phyloP scores from a whole-genome alignment of 1,140 invertebrate genomes.

The Holcopasites calliopsidis region DNA sequence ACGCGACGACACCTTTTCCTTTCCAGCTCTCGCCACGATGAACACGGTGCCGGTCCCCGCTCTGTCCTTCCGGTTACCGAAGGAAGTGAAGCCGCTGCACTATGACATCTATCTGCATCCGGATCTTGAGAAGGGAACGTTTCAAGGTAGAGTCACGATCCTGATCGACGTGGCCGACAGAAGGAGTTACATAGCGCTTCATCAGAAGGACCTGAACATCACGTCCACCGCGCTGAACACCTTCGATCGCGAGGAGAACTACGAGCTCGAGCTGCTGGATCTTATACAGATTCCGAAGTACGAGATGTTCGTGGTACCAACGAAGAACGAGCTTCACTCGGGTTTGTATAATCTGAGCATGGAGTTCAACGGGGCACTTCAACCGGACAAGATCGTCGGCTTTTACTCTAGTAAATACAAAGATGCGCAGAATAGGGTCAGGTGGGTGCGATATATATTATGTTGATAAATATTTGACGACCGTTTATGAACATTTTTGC shows the following conservation, averaged over 20 bases:
- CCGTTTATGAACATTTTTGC: too few relatives aligned
- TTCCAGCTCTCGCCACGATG: conserved; percentile 59
- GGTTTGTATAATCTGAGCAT: conserved; percentile 84
- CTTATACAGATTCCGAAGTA: conserved; percentile 74
- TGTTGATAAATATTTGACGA: not conserved
- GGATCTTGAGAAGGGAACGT: conserved; percentile 85
- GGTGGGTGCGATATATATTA: conserved; percentile 75
- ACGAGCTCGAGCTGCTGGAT: conserved; percentile 68
- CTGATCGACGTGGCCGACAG: conserved; percentile 81
- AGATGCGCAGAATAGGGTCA: conserved; percentile 81
- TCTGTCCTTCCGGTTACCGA: conserved; percentile 83
- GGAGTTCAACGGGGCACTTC: conserved; percentile 85
- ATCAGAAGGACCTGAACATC: conserved; percentile 84
- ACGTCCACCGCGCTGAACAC: conserved; percentile 72
- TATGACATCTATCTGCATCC: conserved; percentile 89
- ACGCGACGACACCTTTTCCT: too few relatives aligned
- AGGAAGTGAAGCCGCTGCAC: conserved; percentile 84
- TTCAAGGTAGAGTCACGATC: conserved; percentile 87
- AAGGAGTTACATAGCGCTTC: conserved; percentile 85
- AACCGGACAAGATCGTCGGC: conserved; percentile 85
- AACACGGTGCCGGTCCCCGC: conserved; percentile 59
- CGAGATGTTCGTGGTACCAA: conserved; percentile 85
- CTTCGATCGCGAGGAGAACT: conserved; percentile 61
- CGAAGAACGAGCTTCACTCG: conserved; percentile 78
- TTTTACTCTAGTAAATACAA: conserved; percentile 90